Evolutionary conservation across 2,888 invertebrate genomes (phyloP), one percentile per base, ranked within the genome.

Genomic region (Eurois occulta): DNA sequence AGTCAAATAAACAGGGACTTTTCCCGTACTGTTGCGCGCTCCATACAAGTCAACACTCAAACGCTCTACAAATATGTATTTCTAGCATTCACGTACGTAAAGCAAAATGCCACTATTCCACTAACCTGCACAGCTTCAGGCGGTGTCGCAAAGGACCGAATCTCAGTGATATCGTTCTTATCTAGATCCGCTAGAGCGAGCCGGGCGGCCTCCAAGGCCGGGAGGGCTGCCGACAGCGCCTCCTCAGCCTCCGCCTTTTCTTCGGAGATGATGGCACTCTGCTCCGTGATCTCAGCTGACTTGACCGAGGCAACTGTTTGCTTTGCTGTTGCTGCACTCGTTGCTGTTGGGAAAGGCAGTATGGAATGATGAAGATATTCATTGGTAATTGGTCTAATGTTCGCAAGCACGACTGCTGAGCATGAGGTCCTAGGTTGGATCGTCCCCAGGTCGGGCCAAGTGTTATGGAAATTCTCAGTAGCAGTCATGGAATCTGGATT

Each of bases 81-180:
- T 41, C 41, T 41, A 41, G 41, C 13, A 55, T 13, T 55, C 13
- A 13, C 32, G 21, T 21, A 35, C 24, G 41, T 41, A 18, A 16
- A n/a, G n/a, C 5, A 16, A n/a, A 60, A 10, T 18, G 18, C 7
- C 28, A 32, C 18, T 18, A 28, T 1, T 21, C 10, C n/a, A 67
- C 77, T 28, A 24, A 95, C 96, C 96, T 99, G 99, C 43, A 99
- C 99, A 24, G 98, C 98, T 88, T 98, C 98, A 0, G 99, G 99
- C 0, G 99, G 99, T 0, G 99, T 99, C 16, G 99, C 98, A 91
- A 99, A 99, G 0, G 99, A 99, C 89, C 99, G 97, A 86, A 99
- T 99, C 96, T 99, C 99, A 38, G 99, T 99, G 87, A 99, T 99
- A 90, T 99, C 99, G 1, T 98, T 97, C 94, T 99, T 99, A 72